Base-by-base conservation (phyloP, 2,888 invertebrate species). In the Apamea anceps region DNA sequence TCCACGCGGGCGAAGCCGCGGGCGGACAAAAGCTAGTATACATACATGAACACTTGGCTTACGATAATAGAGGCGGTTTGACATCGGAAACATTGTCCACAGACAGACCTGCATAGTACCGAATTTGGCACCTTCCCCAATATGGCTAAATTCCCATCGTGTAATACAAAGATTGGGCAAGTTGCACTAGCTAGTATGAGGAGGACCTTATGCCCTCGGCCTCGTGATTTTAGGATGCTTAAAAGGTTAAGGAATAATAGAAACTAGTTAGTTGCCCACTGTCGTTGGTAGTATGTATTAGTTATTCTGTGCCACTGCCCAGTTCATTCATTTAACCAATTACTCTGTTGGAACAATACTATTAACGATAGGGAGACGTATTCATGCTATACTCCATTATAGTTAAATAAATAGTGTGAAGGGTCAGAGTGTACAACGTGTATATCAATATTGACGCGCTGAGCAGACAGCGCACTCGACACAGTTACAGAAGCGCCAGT, bases 321-420 rank as follows among this genome's bases (percentile, higher is more conserved):
- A 76, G 18, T 75, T 54, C 32, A 51, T 45, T 37, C 37, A 37
- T 32, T 57, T 3, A 60, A 60, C 32, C 28, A 62, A 75, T 63
- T 28, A 42, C 42, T 18, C 62, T 18, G 21, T 75, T 63, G 63
- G 37, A 76, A 15, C 42, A 45, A 5, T 67, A 67, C 7, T 66
- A n/a, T 63, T 42, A 45, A 54, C 32, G 51, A 54, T 45, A 65
- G 25, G 25, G 18, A 75, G 54, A 48, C n/a, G 3, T 37, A 21
- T 42, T 42, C 54, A 75, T 18, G 63, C 5, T 51, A 42, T 77
- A 75, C 63, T 65, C 32, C 75, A 65, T 65, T 21, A 65, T 45
- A 77, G 12, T 57, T 66, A n/a, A 57, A 57, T 28, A 66, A 76
- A 66, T 57, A 57, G 21, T 57, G 18, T 45, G 32, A 37, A 54